Evolutionary conservation across 2,888 invertebrate genomes (phyloP), one percentile per base, ranked within the genome.

Genomic region (Drosophila kuntzei): DNA sequence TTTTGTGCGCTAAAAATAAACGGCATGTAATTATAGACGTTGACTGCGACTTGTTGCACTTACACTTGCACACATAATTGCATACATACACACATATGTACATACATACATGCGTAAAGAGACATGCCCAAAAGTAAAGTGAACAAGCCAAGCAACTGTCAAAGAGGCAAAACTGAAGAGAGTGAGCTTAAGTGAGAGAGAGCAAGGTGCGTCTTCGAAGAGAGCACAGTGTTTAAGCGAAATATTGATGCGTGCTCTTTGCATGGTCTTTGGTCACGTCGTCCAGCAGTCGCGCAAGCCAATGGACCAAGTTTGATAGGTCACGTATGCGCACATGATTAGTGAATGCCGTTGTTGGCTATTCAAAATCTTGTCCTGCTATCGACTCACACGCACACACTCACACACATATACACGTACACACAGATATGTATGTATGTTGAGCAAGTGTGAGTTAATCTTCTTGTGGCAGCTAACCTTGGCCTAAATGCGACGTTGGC

Each of bases 301-400:
- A 47, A 69, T 71, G 64, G 68, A 63, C 64, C 78, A 63, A 47
- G 57, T 49, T 47, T 78, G 68, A 77, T 77, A 72, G 75, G 88
- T 83, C 83, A 87, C 88, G 88, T 85, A 85, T 74, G 82, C 81
- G 76, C 68, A 64, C 66, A 69, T 67, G 73, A 76, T 72, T 71
- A 66, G 65, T 74, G 64, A 54, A 43, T 65, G 43, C 37, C 32
- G 34, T 47, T 63, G 43, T 44, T 57, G 27, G 34, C 66, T 58
- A 14, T 51, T 68, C 47, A 43, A 54, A 76, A 79, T 77, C 80
- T 85, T 61, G 86, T 87, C 87, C 87, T 87, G 85, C 50, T 76
- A 78, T 75, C 70, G 44, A 46, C 49, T 39, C 37, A 16, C 46
- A 46, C 60, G 58, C 55, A 39, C 34, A 51, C 39, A 34, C 32